These are phyloP conservation scores for Arizona elegans DNA, from an alignment of 2,113 vertebrate species.

Conservation along the genomic window DNA sequence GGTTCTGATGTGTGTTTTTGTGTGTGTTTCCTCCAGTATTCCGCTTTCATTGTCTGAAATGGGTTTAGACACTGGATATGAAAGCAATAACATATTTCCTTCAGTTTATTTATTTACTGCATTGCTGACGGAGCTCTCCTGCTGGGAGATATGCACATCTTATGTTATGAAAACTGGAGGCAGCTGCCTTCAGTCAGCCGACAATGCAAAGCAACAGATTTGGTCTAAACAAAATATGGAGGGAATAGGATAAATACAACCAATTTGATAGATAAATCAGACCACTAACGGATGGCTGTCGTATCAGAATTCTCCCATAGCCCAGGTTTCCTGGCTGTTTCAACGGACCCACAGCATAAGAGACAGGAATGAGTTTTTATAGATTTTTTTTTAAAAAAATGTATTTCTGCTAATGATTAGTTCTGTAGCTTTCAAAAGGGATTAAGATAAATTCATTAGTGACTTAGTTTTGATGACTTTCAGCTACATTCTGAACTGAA, in stretches of 20 bases:
- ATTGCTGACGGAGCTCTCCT: neutral
- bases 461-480: neutral
- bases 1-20: neutral
- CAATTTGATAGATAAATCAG: neutral
- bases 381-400: neutral
- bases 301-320: neutral
- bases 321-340: neutral
- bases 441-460: neutral
- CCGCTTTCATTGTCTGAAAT: neutral
- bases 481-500: neutral
- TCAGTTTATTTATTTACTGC: constrained; percentile 31
- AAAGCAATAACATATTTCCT: constrained; percentile 26
- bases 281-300: neutral
- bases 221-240: neutral
- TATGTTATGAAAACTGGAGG: constrained; percentile 10
- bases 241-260: neutral
- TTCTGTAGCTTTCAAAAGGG: neutral
- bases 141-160: neutral
- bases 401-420: neutral
- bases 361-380: neutral
- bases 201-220: neutral
- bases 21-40: neutral
- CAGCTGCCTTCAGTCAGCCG: neutral
- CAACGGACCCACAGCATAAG: neutral
- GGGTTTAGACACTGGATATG: constrained; percentile 15